Conservation (phyloP, 2,113 vertebrate genomes). For the Arizona elegans region DNA sequence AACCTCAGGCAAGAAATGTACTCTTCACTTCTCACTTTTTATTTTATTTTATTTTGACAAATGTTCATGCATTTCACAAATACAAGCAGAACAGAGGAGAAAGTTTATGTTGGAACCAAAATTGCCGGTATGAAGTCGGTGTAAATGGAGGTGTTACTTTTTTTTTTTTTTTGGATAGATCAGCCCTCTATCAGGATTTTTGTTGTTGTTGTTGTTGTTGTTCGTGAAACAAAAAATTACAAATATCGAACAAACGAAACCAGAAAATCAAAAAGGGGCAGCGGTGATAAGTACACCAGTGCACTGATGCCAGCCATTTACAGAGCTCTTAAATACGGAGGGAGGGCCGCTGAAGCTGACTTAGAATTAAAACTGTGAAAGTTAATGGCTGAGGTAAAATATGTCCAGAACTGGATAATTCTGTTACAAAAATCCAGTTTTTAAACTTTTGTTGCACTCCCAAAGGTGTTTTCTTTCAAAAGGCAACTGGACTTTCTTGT, state of each 20-base stretch:
- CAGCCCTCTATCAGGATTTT: neutral
- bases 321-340: neutral
- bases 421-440: neutral
- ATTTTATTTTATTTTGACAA: neutral
- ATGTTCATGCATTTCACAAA: neutral
- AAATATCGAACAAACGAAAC: neutral
- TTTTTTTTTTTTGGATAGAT: neutral
- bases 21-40: neutral
- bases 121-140: neutral
- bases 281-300: neutral
- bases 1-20: neutral
- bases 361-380: neutral
- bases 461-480: neutral
- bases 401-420: neutral
- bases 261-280: neutral
- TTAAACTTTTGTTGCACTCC: neutral
- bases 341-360: no score
- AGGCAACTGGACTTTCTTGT: neutral
- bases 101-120: neutral
- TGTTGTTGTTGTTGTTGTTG: no score
- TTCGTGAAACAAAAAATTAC: neutral
- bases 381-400: neutral
- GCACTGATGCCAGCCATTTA: neutral
- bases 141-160: neutral
- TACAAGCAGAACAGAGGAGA: neutral